Evolutionary conservation across 2,797 vertebrate species (phyloP), one percentile per base, ranked within the genome.

Genomic region (Chelmon rostratus): DNA sequence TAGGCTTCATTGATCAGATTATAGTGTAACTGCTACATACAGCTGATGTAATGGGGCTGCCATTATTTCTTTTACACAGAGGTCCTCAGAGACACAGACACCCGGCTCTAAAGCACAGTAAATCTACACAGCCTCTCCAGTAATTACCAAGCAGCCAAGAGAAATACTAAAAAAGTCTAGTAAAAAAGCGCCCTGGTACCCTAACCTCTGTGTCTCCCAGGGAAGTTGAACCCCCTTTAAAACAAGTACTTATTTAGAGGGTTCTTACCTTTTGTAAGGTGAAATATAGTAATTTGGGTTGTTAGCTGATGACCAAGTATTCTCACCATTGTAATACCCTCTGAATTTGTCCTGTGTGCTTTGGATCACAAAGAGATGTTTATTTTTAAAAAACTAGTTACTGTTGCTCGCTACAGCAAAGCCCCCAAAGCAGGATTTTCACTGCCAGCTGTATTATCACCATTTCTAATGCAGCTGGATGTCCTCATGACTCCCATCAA

Each of bases 71-170:
- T 72, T 69, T 38, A 72, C 38, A 76, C 40, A n/a, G 54, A 57
- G 31, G 7, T 63, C 66, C 75, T 69, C 33, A 16, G 80, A 76
- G 82, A 77, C 68, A 50, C 70, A 68, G 62, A 71, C 44, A 78
- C 49, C 57, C 69, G 62, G 25, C 67, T 59, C 37, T 40, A 71
- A 31, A 76, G 13, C 66, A 56, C 54, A 54, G 63, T 68, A 74
- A 72, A 76, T 82, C 68, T 79, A 28, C 28, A 18, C 42, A 28
- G 19, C 19, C 13, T 25, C 42, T 59, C 11, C 19, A 46, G 57
- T 90, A 88, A 92, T 93, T 92, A 88, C 71, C 31, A 74, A 40
- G 68, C 68, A 77, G 73, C 44, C 47, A 49, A 40, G 53, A 79
- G 79, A 62, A 68, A 44, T 78, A 73, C 47, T 82, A 54, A 86